Conservation (phyloP, 2,113 vertebrate species). For the Serinus canaria region DNA sequence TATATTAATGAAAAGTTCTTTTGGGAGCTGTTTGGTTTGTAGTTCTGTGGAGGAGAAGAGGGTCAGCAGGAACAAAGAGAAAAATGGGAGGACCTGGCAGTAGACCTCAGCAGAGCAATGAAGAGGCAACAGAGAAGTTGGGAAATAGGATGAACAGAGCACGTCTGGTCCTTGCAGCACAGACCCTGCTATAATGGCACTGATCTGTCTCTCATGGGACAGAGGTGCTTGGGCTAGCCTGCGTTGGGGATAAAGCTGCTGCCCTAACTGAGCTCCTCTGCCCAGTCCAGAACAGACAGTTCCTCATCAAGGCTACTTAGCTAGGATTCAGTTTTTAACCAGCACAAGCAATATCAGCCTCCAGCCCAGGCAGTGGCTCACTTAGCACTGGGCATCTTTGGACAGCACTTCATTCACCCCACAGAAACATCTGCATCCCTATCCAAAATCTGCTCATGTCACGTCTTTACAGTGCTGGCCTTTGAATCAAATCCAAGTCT, state of each 20-base stretch:
- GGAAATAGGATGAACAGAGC: neutral
- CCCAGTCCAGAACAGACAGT: neutral
- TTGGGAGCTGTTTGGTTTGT: neutral
- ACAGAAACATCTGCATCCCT: neutral
- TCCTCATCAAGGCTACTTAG: neutral
- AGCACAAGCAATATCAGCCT: neutral
- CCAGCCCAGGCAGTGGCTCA: neutral
- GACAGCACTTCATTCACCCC: neutral
- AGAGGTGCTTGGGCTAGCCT: neutral
- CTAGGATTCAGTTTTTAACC: neutral
- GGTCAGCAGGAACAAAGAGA: neutral
- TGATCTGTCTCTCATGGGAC: neutral
- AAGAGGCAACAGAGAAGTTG: rapidly evolving
- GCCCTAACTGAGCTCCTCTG: neutral
- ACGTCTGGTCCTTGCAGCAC: rapidly evolving
- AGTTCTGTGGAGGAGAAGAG: conserved; percentile 11
- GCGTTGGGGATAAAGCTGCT: neutral
- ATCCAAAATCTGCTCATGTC: neutral
- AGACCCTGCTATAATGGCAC: neutral
- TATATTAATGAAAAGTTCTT: conserved; percentile 57
- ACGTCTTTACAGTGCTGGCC: neutral
- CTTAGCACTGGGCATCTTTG: neutral
- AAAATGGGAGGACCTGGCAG: neutral
- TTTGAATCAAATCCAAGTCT: neutral
- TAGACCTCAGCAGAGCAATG: neutral